phyloP scores from a whole-genome alignment of 2,888 invertebrate genomes.

The Agrotis exclamationis region DNA sequence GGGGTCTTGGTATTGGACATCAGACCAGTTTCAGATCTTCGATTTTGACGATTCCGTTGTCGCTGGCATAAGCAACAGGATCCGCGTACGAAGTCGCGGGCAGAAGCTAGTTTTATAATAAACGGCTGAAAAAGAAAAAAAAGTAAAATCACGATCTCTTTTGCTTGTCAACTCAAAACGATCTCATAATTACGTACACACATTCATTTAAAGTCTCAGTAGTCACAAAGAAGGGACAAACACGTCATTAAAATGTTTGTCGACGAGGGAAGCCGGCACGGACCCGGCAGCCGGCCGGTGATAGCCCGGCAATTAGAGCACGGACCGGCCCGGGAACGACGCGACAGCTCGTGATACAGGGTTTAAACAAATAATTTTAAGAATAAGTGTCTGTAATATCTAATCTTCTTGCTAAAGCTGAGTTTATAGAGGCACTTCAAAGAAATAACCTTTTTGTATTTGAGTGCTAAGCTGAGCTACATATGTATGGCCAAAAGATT shows the following conservation, averaged over 20 bases:
- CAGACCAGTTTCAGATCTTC: too few relatives aligned
- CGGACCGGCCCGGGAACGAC: not conserved
- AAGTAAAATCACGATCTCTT: constrained; percentile 14
- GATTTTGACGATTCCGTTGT: too few relatives aligned
- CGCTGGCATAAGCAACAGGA: too few relatives aligned
- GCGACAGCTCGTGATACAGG: not conserved
- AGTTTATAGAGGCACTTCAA: not conserved
- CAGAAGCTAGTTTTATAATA: too few relatives aligned
- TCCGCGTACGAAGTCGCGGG: too few relatives aligned
- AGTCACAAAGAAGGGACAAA: constrained; percentile 21
- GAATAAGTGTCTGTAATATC: not conserved
- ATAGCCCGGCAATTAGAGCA: constrained; percentile 8
- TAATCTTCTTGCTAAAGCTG: not conserved
- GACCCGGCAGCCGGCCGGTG: not conserved
- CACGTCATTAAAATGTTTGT: constrained; percentile 41
- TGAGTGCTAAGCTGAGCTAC: too few relatives aligned
- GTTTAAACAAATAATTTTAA: not conserved
- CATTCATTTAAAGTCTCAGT: constrained; percentile 30
- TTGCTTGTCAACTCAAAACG: constrained; percentile 22
- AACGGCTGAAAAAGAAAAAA: not conserved
- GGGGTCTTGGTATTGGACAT: too few relatives aligned
- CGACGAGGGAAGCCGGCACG: not conserved
- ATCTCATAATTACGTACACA: constrained; percentile 37
- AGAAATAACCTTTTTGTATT: too few relatives aligned
- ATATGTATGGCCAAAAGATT: not conserved